Conservation (phyloP, 2,888 invertebrate species). For the Thecophora atra region DNA sequence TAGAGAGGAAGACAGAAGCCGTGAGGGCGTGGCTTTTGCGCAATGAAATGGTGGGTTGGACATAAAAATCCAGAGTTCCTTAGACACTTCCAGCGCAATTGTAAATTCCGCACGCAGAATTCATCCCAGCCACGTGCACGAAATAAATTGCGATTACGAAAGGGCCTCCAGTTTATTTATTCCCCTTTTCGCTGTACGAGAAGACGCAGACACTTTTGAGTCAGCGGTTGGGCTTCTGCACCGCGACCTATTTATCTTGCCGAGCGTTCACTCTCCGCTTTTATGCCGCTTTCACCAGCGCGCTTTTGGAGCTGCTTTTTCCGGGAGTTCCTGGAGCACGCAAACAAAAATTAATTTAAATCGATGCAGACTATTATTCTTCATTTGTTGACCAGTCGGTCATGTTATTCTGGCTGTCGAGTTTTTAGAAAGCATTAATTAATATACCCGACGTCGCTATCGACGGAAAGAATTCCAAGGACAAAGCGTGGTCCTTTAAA, state of each 20-base stretch:
- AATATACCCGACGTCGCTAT: conserved; percentile 20
- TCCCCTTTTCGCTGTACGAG: background rate
- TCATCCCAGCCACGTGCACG: conserved; percentile 21
- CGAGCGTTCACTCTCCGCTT: background rate
- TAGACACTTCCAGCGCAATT: too few species aligned
- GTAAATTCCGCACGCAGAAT: too few species aligned
- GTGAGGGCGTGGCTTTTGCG: too few species aligned
- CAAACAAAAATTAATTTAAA: conserved; percentile 65
- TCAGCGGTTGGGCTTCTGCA: conserved; percentile 13
- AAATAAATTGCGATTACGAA: conserved; percentile 16
- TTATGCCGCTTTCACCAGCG: background rate
- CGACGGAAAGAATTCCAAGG: too few species aligned
- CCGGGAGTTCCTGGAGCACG: conserved; percentile 64
- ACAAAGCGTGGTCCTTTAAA: too few species aligned
- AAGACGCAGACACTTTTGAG: background rate
- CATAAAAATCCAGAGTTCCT: too few species aligned
- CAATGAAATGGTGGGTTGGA: too few species aligned
- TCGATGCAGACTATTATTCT: conserved; percentile 57
- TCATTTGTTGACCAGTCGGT: background rate
- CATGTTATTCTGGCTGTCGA: conserved; percentile 31
- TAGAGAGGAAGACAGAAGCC: too few species aligned
- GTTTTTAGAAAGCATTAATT: conserved; percentile 40
- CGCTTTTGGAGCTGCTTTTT: background rate
- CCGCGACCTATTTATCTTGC: background rate
- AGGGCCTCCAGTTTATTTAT: background rate